Percentiles rank a stretch among this genome's conserved stretches.
These are phyloP conservation scores for Hypsopygia costalis DNA, from an alignment of 2,888 invertebrate species.

Conservation along the genomic window DNA sequence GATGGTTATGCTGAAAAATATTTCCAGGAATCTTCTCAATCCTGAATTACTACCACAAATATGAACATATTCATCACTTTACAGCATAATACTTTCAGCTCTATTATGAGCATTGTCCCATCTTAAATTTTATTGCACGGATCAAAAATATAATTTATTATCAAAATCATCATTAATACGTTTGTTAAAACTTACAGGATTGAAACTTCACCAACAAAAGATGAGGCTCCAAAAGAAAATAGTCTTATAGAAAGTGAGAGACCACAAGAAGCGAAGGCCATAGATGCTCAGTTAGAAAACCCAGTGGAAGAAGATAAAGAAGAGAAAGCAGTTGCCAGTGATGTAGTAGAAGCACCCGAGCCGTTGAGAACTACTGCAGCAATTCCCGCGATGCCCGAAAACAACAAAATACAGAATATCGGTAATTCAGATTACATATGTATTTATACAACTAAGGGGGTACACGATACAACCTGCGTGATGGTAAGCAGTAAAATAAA, in stretches of 20 bases:
- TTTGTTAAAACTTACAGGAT: constrained; percentile 40
- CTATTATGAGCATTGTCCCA: too few relatives aligned
- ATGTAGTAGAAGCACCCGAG: constrained; percentile 25
- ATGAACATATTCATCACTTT: too few relatives aligned
- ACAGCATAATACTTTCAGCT: too few relatives aligned
- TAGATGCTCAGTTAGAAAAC: constrained; percentile 18
- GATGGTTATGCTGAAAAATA: too few relatives aligned
- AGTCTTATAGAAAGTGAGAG: constrained; percentile 30
- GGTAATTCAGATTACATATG: constrained; percentile 22
- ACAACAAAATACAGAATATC: constrained; percentile 32
- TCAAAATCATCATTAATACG: too few relatives aligned
- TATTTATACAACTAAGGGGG: too few relatives aligned
- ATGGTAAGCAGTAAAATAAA: too few relatives aligned
- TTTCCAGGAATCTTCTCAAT: too few relatives aligned
- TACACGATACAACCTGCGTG: too few relatives aligned
- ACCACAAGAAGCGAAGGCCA: constrained; percentile 27
- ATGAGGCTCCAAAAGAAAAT: constrained; percentile 38
- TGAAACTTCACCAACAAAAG: constrained; percentile 52
- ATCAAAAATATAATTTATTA: too few relatives aligned
- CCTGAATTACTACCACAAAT: too few relatives aligned
- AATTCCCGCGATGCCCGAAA: constrained; percentile 21
- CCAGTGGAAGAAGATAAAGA: constrained; percentile 18
- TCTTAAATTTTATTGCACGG: too few relatives aligned
- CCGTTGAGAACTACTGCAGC: constrained; percentile 21
- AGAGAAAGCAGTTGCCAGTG: constrained; percentile 23